Conservation (phyloP, 2,113 vertebrate genomes). For the Actenoides hombroni region DNA sequence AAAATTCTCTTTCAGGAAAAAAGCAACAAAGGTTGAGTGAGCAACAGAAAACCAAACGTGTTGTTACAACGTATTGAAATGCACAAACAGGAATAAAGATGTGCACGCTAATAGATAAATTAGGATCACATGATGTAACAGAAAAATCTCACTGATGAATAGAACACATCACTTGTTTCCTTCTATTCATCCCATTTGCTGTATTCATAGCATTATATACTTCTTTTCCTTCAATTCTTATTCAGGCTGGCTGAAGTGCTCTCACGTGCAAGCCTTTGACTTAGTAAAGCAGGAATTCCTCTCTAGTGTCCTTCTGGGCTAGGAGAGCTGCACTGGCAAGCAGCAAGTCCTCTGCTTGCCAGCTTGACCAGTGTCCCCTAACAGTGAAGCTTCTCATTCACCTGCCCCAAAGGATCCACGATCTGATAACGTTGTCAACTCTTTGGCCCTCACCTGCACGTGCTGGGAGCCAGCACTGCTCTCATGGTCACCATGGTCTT, state of each 20-base stretch:
- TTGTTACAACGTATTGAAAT: not conserved
- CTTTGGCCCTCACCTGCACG: not conserved
- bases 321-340: not conserved
- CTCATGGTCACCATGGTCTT: too few relatives aligned
- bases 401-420: not conserved
- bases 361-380: rapidly evolving
- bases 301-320: not conserved
- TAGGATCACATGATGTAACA: not conserved
- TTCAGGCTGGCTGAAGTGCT: not conserved
- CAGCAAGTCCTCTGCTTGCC: not conserved
- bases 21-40: not conserved
- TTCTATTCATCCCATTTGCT: not conserved
- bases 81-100: not conserved
- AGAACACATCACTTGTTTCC: not conserved
- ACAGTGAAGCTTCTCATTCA: rapidly evolving
- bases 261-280: not conserved
- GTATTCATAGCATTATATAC: not conserved
- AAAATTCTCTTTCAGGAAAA: not conserved
- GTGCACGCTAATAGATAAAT: not conserved
- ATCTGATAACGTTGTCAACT: not conserved
- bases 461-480: not conserved
- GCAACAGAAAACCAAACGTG: not conserved
- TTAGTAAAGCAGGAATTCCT: not conserved
- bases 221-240: not conserved
- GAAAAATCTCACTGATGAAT: not conserved